These are phyloP conservation scores for Sandelia bainsii DNA, from an alignment of 2,797 vertebrate species.

Conservation along the genomic window DNA sequence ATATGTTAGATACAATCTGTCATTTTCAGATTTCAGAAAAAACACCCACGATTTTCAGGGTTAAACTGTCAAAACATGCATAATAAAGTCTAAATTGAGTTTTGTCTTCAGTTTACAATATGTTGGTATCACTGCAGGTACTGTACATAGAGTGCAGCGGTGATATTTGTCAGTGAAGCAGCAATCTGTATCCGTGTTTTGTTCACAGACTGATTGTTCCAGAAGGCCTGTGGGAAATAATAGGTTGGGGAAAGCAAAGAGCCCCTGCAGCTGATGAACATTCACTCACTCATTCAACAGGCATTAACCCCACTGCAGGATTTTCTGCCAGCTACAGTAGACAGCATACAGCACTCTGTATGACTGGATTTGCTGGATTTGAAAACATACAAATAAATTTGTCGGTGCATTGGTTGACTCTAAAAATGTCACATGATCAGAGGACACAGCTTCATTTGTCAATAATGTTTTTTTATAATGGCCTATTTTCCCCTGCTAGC, in stretches of 20 bases:
- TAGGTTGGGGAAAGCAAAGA: constrained; percentile 58
- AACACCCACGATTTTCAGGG: constrained; percentile 29
- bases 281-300: constrained; percentile 69
- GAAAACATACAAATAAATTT: constrained; percentile 19
- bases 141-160: constrained; percentile 19
- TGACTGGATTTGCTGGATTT: constrained; percentile 21
- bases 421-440: constrained; percentile 27
- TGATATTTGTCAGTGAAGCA: constrained; percentile 58
- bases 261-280: constrained; percentile 59
- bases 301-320: constrained; percentile 43
- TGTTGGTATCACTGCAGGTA: constrained; percentile 18
- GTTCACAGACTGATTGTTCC: constrained; percentile 79
- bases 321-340: constrained; percentile 46
- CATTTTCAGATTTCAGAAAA: constrained; percentile 36
- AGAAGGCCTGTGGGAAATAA: constrained; percentile 77
- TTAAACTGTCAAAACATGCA: constrained; percentile 53
- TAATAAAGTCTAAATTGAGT: constrained; percentile 11
- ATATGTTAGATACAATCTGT: constrained; percentile 57
- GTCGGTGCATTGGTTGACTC: constrained; percentile 19
- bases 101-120: constrained; percentile 22
- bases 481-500: constrained; percentile 35
- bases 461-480: constrained; percentile 54
- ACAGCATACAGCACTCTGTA: constrained; percentile 25
- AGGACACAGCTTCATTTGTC: constrained; percentile 51
- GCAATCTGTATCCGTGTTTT: constrained; percentile 68